Evolutionary conservation across 2,888 invertebrate genomes (phyloP).

Genomic region (Pseudolycoriella hygida): DNA sequence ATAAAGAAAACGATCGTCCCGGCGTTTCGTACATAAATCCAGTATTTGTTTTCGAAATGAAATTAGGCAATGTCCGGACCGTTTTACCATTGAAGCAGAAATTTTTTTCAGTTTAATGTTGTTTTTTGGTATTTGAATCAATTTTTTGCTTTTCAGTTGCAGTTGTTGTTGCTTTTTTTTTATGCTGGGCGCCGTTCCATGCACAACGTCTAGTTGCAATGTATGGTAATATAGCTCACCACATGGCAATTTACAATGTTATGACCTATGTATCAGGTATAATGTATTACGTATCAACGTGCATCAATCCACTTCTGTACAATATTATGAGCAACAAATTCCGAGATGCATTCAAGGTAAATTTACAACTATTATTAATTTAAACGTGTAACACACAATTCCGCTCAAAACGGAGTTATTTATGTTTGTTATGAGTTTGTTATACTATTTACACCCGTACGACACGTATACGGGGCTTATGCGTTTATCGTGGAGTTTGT

Average conservation of each 20-base stretch:
- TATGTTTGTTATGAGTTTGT: too few relatives aligned
- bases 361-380: constrained; percentile 5
- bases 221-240: constrained; percentile 25
- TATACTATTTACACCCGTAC: too few relatives aligned
- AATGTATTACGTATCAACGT: constrained; percentile 80
- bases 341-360: constrained; percentile 79
- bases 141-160: constrained; percentile 51
- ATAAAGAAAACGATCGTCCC: too few relatives aligned
- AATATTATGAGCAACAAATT: constrained; percentile 92
- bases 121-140: neutral
- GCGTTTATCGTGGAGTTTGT: too few relatives aligned
- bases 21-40: too few relatives aligned
- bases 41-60: too few relatives aligned
- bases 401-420: too few relatives aligned
- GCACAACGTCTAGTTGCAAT: constrained; percentile 66
- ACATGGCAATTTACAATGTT: constrained; percentile 21
- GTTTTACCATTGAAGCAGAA: too few relatives aligned
- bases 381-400: too few relatives aligned
- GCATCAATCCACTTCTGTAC: constrained; percentile 84
- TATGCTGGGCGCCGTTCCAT: constrained; percentile 89
- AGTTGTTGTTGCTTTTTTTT: constrained; percentile 76
- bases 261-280: constrained; percentile 64
- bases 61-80: too few relatives aligned
- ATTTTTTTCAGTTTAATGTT: too few relatives aligned
- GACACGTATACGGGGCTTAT: too few relatives aligned